These are phyloP conservation scores for Lipophrys pholis DNA, from an alignment of 2,113 vertebrate species.

Conservation along the genomic window DNA sequence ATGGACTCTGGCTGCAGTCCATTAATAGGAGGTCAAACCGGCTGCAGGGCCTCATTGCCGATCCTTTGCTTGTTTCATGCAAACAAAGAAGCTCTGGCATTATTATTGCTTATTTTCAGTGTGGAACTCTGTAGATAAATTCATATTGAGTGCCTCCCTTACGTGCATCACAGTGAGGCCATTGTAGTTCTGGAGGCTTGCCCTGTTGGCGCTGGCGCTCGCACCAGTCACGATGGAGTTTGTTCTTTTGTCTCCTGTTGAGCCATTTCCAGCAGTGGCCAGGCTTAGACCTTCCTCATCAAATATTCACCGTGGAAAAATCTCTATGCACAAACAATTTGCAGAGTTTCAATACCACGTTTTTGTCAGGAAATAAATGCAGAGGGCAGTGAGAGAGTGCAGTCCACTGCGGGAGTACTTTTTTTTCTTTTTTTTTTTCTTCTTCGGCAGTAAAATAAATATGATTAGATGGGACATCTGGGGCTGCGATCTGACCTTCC, in stretches of 20 bases:
- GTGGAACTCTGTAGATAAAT: constrained; percentile 70
- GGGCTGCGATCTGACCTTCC: constrained; percentile 52
- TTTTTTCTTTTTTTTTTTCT: not conserved
- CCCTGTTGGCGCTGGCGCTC: constrained; percentile 32
- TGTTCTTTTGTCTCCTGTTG: constrained; percentile 48
- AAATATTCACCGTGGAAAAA: constrained; percentile 60
- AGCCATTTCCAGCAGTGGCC: constrained; percentile 49
- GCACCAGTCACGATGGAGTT: constrained; percentile 32
- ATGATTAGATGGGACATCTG: constrained; percentile 58
- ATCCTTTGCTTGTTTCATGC: constrained; percentile 38
- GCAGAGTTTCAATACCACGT: constrained; percentile 41
- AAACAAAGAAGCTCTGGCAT: constrained; percentile 68
- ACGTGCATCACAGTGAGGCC: constrained; percentile 47
- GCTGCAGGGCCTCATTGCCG: constrained; percentile 47
- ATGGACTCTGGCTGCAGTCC: constrained; percentile 56
- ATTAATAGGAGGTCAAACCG: constrained; percentile 62
- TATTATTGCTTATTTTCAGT: constrained; percentile 63
- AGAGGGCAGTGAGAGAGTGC: not conserved
- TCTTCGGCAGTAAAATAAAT: constrained; percentile 50
- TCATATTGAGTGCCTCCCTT: constrained; percentile 46
- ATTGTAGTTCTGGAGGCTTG: constrained; percentile 64
- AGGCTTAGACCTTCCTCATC: constrained; percentile 48
- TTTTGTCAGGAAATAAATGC: constrained; percentile 36
- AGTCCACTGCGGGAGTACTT: constrained; percentile 9
- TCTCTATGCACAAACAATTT: constrained; percentile 59